phyloP scores from a whole-genome alignment of 30 jellyfish, hydroid and myxozoan genomes.

The Morbakka virulenta region DNA sequence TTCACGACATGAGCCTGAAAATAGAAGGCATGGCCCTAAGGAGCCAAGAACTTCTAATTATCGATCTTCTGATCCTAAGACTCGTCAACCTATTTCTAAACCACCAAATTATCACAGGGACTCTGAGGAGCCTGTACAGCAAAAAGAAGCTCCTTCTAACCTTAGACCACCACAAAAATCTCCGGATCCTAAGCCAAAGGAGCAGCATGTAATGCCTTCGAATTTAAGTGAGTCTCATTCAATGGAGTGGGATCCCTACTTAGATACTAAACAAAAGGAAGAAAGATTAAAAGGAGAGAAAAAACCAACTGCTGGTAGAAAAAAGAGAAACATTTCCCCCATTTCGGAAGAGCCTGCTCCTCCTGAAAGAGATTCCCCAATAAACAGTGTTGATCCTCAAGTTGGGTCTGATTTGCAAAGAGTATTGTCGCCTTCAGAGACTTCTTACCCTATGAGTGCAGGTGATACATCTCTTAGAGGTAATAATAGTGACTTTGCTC shows the following conservation, averaged over 20 bases:
- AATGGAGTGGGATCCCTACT: slow-evolving; percentile 98
- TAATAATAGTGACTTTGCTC: no score
- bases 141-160: slow-evolving; percentile 3
- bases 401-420: slow-evolving; percentile 77
- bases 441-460: slow-evolving; percentile 50
- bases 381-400: slow-evolving; percentile 79
- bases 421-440: slow-evolving; percentile 50
- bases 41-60: not conserved
- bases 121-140: slow-evolving; percentile 8
- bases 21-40: not conserved
- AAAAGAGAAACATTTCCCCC: slow-evolving; percentile 79
- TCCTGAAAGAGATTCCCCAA: slow-evolving; percentile 49
- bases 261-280: slow-evolving; percentile 63
- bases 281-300: slow-evolving; percentile 39
- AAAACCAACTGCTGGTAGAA: slow-evolving; percentile 26
- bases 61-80: slow-evolving; percentile 27
- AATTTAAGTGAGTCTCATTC: slow-evolving; percentile 54
- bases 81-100: no score
- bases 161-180: slow-evolving; percentile 11
- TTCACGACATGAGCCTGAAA: not conserved
- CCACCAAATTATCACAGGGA: slow-evolving; percentile 35
- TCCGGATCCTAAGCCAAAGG: slow-evolving; percentile 24
- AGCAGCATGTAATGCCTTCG: slow-evolving; percentile 57
- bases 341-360: slow-evolving; percentile 77
- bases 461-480: slow-evolving; percentile 46